These are phyloP conservation scores for Lucinisca nassula DNA, from an alignment of 2,888 invertebrate species.

Conservation along the genomic window DNA sequence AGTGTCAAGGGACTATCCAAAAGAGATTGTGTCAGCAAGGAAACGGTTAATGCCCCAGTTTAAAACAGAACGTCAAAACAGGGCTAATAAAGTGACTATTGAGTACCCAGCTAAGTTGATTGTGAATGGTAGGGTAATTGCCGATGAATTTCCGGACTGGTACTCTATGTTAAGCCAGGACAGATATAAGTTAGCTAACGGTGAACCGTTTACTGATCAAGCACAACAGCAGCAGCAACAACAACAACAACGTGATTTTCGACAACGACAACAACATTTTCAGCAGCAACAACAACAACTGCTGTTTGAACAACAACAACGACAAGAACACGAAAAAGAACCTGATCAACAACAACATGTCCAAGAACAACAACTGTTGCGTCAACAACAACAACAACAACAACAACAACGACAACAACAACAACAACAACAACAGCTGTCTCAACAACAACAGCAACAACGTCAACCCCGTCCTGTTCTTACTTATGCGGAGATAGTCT, in stretches of 20 bases:
- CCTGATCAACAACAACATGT: background rate
- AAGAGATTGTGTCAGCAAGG: constrained; percentile 13
- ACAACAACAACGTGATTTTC: background rate
- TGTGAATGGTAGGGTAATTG: constrained; percentile 2
- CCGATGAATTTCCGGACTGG: constrained; percentile 26
- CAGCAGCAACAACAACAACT: background rate
- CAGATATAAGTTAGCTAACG: background rate
- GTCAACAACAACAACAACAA: background rate
- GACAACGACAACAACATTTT: background rate
- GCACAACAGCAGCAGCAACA: background rate
- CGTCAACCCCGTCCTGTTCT: background rate
- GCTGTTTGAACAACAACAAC: background rate
- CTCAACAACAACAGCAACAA: background rate
- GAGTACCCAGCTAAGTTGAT: constrained; percentile 26
- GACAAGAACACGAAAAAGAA: background rate
- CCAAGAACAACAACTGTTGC: too few relatives aligned
- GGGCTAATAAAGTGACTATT: background rate
- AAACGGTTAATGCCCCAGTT: constrained; percentile 5
- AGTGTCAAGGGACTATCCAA: constrained; percentile 25
- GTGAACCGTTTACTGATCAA: background rate
- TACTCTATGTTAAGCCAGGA: background rate
- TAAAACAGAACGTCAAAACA: constrained; percentile 5
- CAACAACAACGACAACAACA: background rate
- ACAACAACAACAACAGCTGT: too few relatives aligned
- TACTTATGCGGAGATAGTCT: background rate